These are phyloP conservation scores for Todiramphus chloris DNA, from an alignment of 2,113 vertebrate species.

Conservation along the genomic window DNA sequence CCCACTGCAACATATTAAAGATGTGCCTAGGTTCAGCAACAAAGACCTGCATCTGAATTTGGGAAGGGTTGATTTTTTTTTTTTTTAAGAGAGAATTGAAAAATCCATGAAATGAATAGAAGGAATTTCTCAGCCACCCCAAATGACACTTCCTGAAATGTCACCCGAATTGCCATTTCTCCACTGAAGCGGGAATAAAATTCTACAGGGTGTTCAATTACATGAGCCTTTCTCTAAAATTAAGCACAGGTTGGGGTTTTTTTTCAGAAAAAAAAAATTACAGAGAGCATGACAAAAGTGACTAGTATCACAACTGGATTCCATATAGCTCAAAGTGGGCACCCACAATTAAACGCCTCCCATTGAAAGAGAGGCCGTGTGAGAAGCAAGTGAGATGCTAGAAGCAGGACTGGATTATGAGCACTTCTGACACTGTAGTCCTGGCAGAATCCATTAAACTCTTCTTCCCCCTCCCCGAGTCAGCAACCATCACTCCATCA, in stretches of 20 bases:
- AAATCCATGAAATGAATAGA: background rate
- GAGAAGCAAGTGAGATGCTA: background rate
- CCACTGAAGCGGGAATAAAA: background rate
- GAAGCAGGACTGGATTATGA: background rate
- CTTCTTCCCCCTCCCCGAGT: background rate
- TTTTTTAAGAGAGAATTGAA: background rate
- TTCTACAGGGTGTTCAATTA: background rate
- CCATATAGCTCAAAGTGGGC: background rate
- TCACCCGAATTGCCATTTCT: background rate
- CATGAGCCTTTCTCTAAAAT: background rate
- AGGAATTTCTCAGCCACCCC: background rate
- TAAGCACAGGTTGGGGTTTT: background rate
- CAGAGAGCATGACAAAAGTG: background rate
- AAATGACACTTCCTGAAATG: background rate
- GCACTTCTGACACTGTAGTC: background rate
- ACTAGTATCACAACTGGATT: background rate
- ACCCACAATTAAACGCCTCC: accelerated
- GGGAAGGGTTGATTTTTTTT: background rate
- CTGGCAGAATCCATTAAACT: background rate
- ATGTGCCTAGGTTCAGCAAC: background rate
- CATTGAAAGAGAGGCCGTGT: background rate
- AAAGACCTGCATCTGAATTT: background rate
- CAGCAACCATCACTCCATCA: background rate
- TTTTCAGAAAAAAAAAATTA: background rate
- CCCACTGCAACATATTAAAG: background rate